Base-by-base conservation (phyloP, 2,888 invertebrate species). In the Cryptosula pallasiana region DNA sequence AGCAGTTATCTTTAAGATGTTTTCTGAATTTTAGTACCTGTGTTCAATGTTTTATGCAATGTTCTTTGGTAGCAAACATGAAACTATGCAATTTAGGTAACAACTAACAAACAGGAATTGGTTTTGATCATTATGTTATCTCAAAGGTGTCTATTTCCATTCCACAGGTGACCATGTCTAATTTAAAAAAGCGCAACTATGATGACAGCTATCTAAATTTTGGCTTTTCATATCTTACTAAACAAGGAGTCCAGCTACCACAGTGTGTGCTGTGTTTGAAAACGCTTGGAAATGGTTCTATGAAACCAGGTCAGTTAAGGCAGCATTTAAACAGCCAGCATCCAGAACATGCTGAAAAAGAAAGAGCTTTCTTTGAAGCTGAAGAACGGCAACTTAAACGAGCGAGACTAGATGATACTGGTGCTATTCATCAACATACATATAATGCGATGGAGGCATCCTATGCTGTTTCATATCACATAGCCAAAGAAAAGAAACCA, bases 331-430 rank as follows among this genome's bases (percentile, higher is more conserved):
- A 45, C 45, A 45, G 45, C 45, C 45, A 45, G 45, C 45, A 45
- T 45, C 45, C 20, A 20, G 45, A 45, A 45, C 20, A 45, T 45
- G 45, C 20, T 20, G 20, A 45, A 45, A 45, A 45, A 45, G 45
- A 45, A 45, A 45, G 45, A 45, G 45, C 45, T 45, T 45, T 45
- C 45, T 45, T 45, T 45, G 45, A 45, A 45, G 45, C 45, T 45
- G 20, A 20, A 20, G 45, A 45, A 45, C 5, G 45, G 20, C 45
- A 45, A 45, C 45, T 45, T 45, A 45, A 45, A 45, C 45, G 45
- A 45, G 45, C 45, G 20, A 45, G 45, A 45, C 45, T 45, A 20
- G 45, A 45, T 45, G 20, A 5, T 45, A 45, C 45, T 13, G 45
- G 45, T 45, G 45, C 45, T 20, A 45, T 45, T 20, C 45, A 45